These are phyloP conservation scores for Jacana jacana DNA, from an alignment of 2,113 vertebrate genomes.

Conservation along the genomic window DNA sequence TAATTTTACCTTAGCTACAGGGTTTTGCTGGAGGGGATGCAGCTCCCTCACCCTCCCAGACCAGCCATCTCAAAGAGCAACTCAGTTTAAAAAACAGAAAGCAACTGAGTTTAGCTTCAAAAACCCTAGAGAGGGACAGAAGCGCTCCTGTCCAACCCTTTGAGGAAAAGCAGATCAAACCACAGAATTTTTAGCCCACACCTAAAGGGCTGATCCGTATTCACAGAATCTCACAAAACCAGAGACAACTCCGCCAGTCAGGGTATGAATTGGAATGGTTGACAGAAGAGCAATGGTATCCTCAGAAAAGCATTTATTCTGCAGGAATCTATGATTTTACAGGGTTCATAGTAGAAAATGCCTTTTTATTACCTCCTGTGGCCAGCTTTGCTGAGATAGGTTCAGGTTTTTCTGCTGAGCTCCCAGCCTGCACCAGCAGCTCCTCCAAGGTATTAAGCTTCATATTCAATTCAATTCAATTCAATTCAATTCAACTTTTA, in stretches of 20 bases:
- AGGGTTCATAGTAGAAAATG: neutral
- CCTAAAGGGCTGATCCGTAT: rapidly evolving
- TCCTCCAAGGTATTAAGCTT: neutral
- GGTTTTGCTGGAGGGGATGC: neutral
- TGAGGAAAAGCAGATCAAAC: neutral
- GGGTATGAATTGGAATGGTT: neutral
- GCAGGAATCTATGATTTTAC: neutral
- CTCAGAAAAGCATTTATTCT: neutral
- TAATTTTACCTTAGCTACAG: neutral
- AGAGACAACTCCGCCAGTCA: neutral
- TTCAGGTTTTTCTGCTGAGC: neutral
- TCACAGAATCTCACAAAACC: neutral
- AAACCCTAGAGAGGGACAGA: neutral
- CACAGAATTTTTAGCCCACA: neutral
- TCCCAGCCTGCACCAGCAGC: neutral
- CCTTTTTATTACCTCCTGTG: neutral
- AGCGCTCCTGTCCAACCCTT: neutral
- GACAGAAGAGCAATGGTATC: neutral
- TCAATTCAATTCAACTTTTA: neutral
- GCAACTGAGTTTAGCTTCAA: neutral
- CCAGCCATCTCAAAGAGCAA: neutral
- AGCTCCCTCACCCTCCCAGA: neutral
- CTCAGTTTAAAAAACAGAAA: neutral
- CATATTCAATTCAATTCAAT: too few species aligned
- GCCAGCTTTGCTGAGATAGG: neutral